These are phyloP conservation scores for Catharus fuscescens DNA, from an alignment of 2,113 vertebrate species.

Conservation along the genomic window DNA sequence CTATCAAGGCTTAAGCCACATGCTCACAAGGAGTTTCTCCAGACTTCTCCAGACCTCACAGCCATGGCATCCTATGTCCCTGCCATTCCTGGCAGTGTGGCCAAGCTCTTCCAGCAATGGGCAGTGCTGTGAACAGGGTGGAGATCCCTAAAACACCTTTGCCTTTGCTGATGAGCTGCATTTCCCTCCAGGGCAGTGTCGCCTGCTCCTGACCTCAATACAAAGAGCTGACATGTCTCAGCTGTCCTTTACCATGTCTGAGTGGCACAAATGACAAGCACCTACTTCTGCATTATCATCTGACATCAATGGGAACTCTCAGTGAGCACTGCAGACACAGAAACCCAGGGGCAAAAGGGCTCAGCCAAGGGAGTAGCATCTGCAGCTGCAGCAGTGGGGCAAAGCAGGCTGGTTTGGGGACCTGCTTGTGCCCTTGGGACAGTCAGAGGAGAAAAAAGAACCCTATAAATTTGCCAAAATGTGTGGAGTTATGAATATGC, in stretches of 20 bases:
- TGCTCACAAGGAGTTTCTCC: neutral
- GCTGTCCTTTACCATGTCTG: neutral
- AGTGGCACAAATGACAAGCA: neutral
- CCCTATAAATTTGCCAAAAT: neutral
- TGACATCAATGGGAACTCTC: neutral
- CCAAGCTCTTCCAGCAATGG: neutral
- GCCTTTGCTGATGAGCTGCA: neutral
- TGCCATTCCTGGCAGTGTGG: neutral
- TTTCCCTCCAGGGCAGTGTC: neutral
- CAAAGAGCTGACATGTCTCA: neutral
- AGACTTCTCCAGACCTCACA: neutral
- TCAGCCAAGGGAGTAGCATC: neutral
- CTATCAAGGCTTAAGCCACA: neutral
- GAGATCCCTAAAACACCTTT: neutral
- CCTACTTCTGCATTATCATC: neutral
- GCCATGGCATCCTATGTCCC: neutral
- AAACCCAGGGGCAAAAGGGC: neutral
- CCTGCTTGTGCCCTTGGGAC: neutral
- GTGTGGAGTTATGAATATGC: neutral
- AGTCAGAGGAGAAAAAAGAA: neutral
- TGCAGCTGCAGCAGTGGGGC: neutral
- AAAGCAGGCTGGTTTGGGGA: conserved; percentile 1
- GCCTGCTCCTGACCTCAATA: neutral
- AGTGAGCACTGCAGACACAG: neutral
- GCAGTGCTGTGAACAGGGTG: neutral